Conservation (phyloP, 2,888 invertebrate species). For the Anthophora plumipes region DNA sequence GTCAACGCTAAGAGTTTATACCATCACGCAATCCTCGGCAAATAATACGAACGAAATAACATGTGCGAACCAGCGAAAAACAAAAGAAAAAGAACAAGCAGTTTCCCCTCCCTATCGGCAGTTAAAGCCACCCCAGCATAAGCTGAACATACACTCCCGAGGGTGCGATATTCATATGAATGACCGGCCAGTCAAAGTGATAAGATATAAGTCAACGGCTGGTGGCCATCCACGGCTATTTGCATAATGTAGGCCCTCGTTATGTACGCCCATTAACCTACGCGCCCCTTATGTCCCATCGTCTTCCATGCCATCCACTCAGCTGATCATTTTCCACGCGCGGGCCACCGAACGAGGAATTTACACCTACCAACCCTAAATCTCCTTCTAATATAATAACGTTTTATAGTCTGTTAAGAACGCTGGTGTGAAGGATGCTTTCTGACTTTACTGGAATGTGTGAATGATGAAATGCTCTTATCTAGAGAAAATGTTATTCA, state of each 20-base stretch:
- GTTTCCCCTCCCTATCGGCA: constrained; percentile 19
- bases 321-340: constrained; percentile 62
- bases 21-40: background rate
- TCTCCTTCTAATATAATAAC: constrained; percentile 68
- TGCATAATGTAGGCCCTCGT: constrained; percentile 83
- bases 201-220: constrained; percentile 79
- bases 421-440: constrained; percentile 7
- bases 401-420: constrained; percentile 70
- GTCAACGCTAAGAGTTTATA: background rate
- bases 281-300: constrained; percentile 61
- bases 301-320: constrained; percentile 47
- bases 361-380: constrained; percentile 63
- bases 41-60: background rate
- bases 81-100: constrained; percentile 27
- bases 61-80: constrained; percentile 1
- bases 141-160: constrained; percentile 52
- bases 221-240: constrained; percentile 77
- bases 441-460: background rate
- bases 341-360: constrained; percentile 63
- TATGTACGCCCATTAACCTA: constrained; percentile 81
- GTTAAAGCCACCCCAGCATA: constrained; percentile 41
- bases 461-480: background rate
- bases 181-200: constrained; percentile 74
- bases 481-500: background rate
- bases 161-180: constrained; percentile 74